These are phyloP conservation scores for Penelope pileata DNA, from an alignment of 2,113 vertebrate genomes.

Conservation along the genomic window DNA sequence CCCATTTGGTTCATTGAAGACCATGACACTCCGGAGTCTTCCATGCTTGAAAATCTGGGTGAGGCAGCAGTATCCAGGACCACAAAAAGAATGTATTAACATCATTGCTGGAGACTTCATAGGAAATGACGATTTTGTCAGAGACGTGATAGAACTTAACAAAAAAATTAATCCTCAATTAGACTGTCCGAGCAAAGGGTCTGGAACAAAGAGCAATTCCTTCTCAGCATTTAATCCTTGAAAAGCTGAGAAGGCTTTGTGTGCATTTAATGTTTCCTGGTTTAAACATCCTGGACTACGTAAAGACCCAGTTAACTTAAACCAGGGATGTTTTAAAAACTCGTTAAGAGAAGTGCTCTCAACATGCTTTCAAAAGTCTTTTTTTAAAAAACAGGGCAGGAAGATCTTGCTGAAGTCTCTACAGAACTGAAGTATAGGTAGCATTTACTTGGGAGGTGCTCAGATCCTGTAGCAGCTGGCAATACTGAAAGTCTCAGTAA, in stretches of 20 bases:
- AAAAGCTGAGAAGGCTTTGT: neutral
- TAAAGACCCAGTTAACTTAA: neutral
- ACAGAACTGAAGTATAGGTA: neutral
- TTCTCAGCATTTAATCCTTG: neutral
- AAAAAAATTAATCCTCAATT: conserved; percentile 53
- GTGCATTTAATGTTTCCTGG: neutral
- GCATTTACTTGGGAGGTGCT: neutral
- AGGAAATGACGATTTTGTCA: conserved; percentile 78
- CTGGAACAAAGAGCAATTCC: neutral
- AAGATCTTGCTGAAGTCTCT: neutral
- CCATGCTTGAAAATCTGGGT: conserved; percentile 81
- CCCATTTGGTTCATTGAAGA: conserved; percentile 76
- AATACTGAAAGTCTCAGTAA: neutral
- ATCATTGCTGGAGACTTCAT: conserved; percentile 92
- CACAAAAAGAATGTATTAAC: conserved; percentile 77
- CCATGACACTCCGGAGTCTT: conserved; percentile 80
- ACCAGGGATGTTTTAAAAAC: neutral
- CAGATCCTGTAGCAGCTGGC: neutral
- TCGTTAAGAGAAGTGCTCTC: neutral
- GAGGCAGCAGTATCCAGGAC: conserved; percentile 83
- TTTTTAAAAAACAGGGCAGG: neutral
- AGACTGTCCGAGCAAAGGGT: neutral
- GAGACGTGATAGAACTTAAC: conserved; percentile 85
- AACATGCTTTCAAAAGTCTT: neutral
- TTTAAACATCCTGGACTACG: neutral